Conservation (phyloP, 2,888 invertebrate genomes). For the Teleogryllus oceanicus region DNA sequence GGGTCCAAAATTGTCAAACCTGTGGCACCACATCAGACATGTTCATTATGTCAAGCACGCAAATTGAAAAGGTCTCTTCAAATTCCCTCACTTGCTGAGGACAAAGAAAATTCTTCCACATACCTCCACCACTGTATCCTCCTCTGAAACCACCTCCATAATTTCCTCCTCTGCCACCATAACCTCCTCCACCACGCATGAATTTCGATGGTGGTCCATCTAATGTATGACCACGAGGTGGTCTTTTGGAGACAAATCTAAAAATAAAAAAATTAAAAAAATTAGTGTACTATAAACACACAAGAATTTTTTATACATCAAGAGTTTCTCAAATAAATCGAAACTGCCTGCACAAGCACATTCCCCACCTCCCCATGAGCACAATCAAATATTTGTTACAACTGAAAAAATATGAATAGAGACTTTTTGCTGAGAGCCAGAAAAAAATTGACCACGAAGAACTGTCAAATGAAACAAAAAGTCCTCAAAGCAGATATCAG, state of each 20-base stretch:
- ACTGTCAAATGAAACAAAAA: no score
- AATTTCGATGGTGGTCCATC: constrained; percentile 49
- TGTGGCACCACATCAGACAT: no score
- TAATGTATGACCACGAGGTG: constrained; percentile 48
- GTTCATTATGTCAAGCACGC: no score
- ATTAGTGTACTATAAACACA: background rate
- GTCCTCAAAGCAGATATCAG: no score
- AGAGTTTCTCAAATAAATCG: background rate
- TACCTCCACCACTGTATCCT: constrained; percentile 35
- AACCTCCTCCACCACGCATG: constrained; percentile 42
- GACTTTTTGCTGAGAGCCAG: no score
- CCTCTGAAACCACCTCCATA: constrained; percentile 25
- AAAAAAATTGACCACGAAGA: no score
- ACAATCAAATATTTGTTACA: background rate
- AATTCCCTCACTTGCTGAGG: no score
- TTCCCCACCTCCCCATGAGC: background rate
- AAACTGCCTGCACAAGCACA: background rate
- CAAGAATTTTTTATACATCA: background rate
- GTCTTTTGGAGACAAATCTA: constrained; percentile 39
- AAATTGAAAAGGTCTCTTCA: no score
- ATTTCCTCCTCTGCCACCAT: constrained; percentile 12
- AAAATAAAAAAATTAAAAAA: constrained; percentile 5
- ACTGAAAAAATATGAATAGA: no score
- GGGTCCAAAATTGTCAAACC: no score
- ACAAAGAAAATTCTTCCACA: no score